These are phyloP conservation scores for Eurypyga helias DNA, from an alignment of 2,113 vertebrate genomes.

Conservation along the genomic window DNA sequence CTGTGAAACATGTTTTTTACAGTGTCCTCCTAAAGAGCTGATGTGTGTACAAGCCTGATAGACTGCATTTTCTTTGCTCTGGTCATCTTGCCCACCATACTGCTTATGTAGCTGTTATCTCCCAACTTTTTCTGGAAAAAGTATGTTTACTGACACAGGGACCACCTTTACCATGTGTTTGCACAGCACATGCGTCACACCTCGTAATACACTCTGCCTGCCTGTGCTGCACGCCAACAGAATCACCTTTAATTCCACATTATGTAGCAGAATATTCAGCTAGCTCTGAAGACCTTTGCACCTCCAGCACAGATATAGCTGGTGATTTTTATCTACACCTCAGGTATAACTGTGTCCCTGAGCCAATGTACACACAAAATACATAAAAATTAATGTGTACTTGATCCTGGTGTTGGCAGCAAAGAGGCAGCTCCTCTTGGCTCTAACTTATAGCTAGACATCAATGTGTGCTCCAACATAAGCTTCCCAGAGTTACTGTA, in stretches of 20 bases:
- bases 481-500: slow-evolving; percentile 21
- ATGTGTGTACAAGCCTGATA: background rate
- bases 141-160: background rate
- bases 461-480: slow-evolving; percentile 15
- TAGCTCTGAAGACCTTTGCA: slow-evolving; percentile 3
- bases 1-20: background rate
- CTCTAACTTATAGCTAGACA: slow-evolving; percentile 30
- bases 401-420: slow-evolving; percentile 8
- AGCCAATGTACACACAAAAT: slow-evolving; percentile 49
- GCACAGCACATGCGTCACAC: background rate
- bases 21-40: background rate
- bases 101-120: background rate
- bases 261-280: background rate
- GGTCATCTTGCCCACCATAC: background rate
- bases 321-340: slow-evolving; percentile 43
- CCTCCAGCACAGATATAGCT: background rate
- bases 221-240: background rate
- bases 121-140: background rate
- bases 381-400: slow-evolving; percentile 49
- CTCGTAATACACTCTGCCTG: background rate
- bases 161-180: background rate
- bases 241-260: background rate
- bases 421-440: slow-evolving; percentile 31
- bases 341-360: background rate
- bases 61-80: background rate